Percentiles rank a stretch among this genome's conserved stretches.
Evolutionary conservation across 37 sponge, comb jelly and placozoan genomes (phyloP).

Genomic region (Bolinopsis microptera): DNA sequence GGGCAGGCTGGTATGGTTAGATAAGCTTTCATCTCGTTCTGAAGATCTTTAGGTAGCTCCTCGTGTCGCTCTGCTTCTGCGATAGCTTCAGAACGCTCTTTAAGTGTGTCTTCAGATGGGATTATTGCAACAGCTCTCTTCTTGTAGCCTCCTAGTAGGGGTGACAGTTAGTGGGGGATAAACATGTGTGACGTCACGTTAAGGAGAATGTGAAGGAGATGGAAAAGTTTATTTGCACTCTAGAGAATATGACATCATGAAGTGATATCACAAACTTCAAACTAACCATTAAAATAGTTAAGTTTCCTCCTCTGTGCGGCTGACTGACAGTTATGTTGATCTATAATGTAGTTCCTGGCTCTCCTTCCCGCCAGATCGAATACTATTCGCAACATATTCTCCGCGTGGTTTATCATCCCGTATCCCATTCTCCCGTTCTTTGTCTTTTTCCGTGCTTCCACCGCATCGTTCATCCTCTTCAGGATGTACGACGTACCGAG

Average conservation of each 20-base stretch:
- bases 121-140: not conserved
- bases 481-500: slow-evolving; percentile 46
- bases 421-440: slow-evolving; percentile 17
- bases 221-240: too few species aligned
- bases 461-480: slow-evolving; percentile 37
- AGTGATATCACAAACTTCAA: too few species aligned
- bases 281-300: slow-evolving; percentile 5
- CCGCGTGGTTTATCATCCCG: slow-evolving; percentile 48
- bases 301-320: slow-evolving; percentile 42
- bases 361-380: slow-evolving; percentile 49
- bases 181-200: too few species aligned
- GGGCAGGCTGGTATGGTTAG: not conserved
- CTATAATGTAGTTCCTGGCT: slow-evolving; percentile 37
- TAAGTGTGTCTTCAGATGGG: not conserved
- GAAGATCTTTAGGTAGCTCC: not conserved
- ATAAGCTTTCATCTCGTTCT: slow-evolving; percentile 54
- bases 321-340: slow-evolving; percentile 58
- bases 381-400: slow-evolving; percentile 30
- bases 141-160: not conserved
- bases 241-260: too few species aligned
- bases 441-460: slow-evolving; percentile 34
- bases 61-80: slow-evolving; percentile 26
- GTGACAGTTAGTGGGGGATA: too few species aligned
- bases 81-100: not conserved
- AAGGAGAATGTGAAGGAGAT: too few species aligned